Conservation (phyloP, 2,888 invertebrate genomes). For the Unio delphinus region DNA sequence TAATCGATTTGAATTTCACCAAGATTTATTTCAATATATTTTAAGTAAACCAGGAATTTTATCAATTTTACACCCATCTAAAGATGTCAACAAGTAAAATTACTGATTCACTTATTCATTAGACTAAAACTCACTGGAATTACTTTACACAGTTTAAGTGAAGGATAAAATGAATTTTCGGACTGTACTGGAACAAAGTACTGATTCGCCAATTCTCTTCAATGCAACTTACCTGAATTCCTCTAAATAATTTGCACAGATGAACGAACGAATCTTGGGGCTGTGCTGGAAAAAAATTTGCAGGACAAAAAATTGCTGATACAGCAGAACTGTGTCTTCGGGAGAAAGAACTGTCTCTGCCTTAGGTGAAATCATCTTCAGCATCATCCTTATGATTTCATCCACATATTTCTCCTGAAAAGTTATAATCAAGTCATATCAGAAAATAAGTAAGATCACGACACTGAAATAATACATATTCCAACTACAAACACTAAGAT, state of each 20-base stretch:
- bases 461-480: not conserved
- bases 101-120: too few relatives aligned
- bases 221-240: conserved; percentile 64
- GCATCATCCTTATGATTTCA: conserved; percentile 53
- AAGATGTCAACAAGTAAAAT: too few relatives aligned
- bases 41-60: too few relatives aligned
- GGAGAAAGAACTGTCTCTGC: conserved; percentile 54
- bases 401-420: conserved; percentile 65
- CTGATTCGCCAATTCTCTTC: not conserved
- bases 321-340: conserved; percentile 59
- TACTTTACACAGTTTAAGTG: too few relatives aligned
- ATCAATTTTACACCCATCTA: too few relatives aligned
- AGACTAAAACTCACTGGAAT: too few relatives aligned
- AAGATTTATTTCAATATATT: too few relatives aligned
- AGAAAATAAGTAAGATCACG: not conserved
- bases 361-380: conserved; percentile 56
- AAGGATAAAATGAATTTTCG: too few relatives aligned
- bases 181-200: too few relatives aligned
- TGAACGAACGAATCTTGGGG: conserved; percentile 46
- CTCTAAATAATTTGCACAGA: conserved; percentile 62
- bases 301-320: conserved; percentile 63
- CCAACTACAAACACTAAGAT: too few relatives aligned
- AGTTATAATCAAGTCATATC: not conserved
- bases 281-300: conserved; percentile 60
- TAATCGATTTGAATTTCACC: too few relatives aligned